Percentiles rank a stretch among this genome's conserved stretches.
Conservation (phyloP, 2,113 vertebrate genomes). For the Pungitius pungitius region DNA sequence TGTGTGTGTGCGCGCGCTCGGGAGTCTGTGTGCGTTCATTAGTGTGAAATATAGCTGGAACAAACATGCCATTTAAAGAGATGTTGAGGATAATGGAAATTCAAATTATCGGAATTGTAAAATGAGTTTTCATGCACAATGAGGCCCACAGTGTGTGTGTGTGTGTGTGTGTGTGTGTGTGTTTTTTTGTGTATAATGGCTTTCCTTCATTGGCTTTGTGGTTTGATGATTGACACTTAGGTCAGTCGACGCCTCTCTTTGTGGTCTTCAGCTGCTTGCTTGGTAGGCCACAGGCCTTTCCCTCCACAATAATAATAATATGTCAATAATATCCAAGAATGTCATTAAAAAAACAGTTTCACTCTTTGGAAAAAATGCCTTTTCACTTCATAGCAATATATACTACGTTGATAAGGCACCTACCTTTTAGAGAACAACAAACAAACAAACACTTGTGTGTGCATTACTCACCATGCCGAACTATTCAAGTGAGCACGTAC, state of each 20-base stretch:
- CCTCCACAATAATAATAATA: slow-evolving; percentile 10
- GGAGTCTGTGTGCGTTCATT: slow-evolving; percentile 37
- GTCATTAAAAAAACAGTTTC: background rate
- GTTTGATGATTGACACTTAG: slow-evolving; percentile 54
- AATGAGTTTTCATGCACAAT: slow-evolving; percentile 28
- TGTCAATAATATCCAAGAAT: background rate
- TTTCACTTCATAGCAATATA: background rate
- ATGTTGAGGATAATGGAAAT: slow-evolving; percentile 24
- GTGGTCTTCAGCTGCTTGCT: slow-evolving; percentile 51
- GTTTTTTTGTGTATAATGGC: slow-evolving; percentile 16
- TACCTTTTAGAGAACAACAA: background rate
- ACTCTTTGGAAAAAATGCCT: background rate
- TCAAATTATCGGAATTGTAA: slow-evolving; percentile 11
- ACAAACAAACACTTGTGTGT: background rate
- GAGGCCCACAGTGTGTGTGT: slow-evolving; percentile 18
- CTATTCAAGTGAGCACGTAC: background rate
- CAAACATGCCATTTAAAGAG: slow-evolving; percentile 30
- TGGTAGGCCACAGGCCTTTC: slow-evolving; percentile 35
- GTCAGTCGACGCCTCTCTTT: slow-evolving; percentile 39
- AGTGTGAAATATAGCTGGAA: slow-evolving; percentile 23
- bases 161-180: slow-evolving; percentile 6
- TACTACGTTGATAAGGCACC: background rate
- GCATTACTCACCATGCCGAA: background rate
- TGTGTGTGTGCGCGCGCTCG: background rate
- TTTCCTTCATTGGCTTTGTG: slow-evolving; percentile 46